phyloP scores from a whole-genome alignment of 2,888 invertebrate species.

The Scaptodrosophila latifasciaeformis region DNA sequence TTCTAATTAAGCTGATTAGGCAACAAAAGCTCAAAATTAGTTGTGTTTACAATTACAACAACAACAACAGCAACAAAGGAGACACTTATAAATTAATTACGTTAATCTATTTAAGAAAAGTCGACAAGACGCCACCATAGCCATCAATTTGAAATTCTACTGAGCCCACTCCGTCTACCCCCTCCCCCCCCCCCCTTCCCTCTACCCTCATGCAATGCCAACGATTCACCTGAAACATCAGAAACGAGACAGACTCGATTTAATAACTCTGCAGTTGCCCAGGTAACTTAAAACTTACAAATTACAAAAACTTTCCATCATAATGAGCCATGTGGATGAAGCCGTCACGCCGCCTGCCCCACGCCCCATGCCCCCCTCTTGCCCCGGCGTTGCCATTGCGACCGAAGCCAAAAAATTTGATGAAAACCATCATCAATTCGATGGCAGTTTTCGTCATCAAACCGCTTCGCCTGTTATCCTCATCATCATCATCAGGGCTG shows the following conservation, averaged over 20 bases:
- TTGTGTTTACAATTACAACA: slow-evolving; percentile 18
- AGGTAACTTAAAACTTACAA: no score
- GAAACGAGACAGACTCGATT: no score
- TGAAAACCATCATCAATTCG: no score
- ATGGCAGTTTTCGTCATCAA: no score
- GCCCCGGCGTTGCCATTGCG: neutral
- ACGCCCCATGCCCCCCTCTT: neutral
- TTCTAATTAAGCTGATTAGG: neutral
- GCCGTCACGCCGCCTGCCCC: neutral
- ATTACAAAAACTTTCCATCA: no score
- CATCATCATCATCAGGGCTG: no score
- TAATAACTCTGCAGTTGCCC: no score
- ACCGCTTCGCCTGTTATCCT: no score
- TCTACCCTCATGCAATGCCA: no score
- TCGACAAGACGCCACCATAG: slow-evolving; percentile 28
- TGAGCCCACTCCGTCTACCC: neutral
- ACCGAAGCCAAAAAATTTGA: no score
- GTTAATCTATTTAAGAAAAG: slow-evolving; percentile 67
- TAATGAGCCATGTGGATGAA: no score
- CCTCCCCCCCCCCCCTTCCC: neutral
- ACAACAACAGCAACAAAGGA: slow-evolving; percentile 4
- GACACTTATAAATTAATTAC: slow-evolving; percentile 59
- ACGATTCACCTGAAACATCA: no score
- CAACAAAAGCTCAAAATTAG: slow-evolving; percentile 30
- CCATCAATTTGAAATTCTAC: slow-evolving; percentile 40